These are phyloP conservation scores for Drepana arcuata DNA, from an alignment of 1,140 invertebrate species.

Conservation along the genomic window DNA sequence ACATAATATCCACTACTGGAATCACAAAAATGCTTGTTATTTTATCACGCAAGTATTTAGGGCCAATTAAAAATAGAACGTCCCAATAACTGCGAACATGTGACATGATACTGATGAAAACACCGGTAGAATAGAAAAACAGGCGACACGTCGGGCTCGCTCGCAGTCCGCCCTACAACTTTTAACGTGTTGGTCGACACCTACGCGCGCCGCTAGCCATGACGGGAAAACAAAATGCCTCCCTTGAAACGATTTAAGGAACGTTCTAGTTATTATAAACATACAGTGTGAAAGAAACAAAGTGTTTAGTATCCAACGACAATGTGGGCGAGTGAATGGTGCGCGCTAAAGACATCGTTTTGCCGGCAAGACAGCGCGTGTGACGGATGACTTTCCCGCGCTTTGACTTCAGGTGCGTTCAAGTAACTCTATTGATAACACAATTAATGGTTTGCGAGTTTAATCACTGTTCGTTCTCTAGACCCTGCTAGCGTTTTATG, in stretches of 20 bases:
- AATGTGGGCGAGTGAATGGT: conserved; percentile 24
- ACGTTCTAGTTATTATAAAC: no score
- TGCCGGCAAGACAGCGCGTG: conserved; percentile 49
- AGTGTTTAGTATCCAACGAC: neutral
- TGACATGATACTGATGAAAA: conserved; percentile 53
- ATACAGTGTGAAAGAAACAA: no score
- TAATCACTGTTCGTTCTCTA: no score
- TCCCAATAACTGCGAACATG: conserved; percentile 36
- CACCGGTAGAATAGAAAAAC: conserved; percentile 47
- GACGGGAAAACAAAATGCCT: no score
- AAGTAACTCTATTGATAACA: conserved; percentile 43
- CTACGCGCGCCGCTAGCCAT: conserved; percentile 24
- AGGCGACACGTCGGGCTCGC: conserved; percentile 29
- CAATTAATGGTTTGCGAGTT: conserved; percentile 35
- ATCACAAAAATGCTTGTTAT: neutral
- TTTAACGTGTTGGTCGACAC: conserved; percentile 52
- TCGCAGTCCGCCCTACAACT: conserved; percentile 54
- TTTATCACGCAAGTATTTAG: conserved; percentile 7
- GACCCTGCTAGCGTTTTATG: no score
- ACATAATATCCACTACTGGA: neutral
- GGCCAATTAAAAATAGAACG: conserved; percentile 43
- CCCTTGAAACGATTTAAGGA: no score
- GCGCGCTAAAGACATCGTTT: conserved; percentile 24
- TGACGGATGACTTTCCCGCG: conserved; percentile 62
- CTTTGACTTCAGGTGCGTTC: conserved; percentile 62